Percentiles rank a stretch among this genome's conserved stretches.
phyloP scores from a whole-genome alignment of 2,797 vertebrate species.

The Ceryle rudis region DNA sequence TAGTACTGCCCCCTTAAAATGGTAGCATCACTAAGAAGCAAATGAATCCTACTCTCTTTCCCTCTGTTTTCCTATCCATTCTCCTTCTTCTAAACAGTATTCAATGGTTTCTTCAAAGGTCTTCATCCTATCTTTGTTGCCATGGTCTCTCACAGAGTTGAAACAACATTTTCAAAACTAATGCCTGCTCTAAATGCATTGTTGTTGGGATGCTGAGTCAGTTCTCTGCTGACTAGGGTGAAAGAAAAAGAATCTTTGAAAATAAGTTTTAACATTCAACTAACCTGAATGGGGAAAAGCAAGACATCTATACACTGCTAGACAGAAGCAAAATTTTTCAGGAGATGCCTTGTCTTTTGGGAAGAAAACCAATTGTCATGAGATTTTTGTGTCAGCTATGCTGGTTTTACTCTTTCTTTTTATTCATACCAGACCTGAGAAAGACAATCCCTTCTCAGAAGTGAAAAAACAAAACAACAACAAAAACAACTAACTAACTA shows the following conservation, averaged over 20 bases:
- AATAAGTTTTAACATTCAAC: constrained; percentile 47
- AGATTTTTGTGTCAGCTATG: background rate
- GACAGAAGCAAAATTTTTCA: background rate
- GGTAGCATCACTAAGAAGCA: constrained; percentile 65
- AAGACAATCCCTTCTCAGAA: constrained; percentile 12
- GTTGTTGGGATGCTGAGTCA: constrained; percentile 60
- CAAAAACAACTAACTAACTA: too few species aligned
- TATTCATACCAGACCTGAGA: constrained; percentile 45
- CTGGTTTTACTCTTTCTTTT: constrained; percentile 18
- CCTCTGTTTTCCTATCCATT: constrained; percentile 52
- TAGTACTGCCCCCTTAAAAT: constrained; percentile 60
- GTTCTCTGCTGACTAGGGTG: constrained; percentile 6
- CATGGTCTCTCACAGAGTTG: constrained; percentile 51
- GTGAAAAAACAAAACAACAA: accelerated
- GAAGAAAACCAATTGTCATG: background rate
- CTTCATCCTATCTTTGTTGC: constrained; percentile 70
- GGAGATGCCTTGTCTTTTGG: background rate
- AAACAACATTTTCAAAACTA: constrained; percentile 68
- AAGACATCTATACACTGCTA: background rate
- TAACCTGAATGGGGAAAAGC: constrained; percentile 47
- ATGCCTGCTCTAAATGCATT: constrained; percentile 58
- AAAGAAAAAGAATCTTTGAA: constrained; percentile 56
- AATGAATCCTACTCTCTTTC: constrained; percentile 58
- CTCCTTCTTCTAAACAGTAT: constrained; percentile 57
- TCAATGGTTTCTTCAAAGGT: constrained; percentile 70